Evolutionary conservation across 2,113 vertebrate genomes (phyloP).

Genomic region (Balaeniceps rex): DNA sequence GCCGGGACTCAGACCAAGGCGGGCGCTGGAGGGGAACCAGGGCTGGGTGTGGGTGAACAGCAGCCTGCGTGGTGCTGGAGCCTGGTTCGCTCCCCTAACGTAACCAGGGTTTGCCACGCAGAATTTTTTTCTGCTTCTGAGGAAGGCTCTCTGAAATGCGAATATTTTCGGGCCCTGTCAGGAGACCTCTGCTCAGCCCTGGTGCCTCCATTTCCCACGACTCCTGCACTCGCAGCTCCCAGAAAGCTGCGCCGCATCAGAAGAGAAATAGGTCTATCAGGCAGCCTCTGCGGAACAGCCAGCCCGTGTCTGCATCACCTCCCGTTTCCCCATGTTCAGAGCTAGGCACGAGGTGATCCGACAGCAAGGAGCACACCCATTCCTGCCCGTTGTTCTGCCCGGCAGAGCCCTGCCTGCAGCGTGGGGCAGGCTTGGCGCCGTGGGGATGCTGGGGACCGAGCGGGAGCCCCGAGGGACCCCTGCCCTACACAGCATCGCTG

Average conservation of each 20-base stretch:
- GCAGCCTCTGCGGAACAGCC: background rate
- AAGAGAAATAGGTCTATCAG: accelerated
- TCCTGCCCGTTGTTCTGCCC: background rate
- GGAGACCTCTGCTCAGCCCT: background rate
- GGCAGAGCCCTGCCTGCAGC: background rate
- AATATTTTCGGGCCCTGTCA: background rate
- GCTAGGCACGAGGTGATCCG: background rate
- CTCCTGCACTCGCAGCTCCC: background rate
- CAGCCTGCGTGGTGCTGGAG: accelerated
- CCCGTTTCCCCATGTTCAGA: accelerated
- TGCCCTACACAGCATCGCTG: background rate
- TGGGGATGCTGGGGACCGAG: background rate
- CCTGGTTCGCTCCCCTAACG: background rate
- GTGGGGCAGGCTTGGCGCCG: background rate
- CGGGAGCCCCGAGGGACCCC: background rate
- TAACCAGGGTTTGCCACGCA: background rate
- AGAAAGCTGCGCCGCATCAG: accelerated
- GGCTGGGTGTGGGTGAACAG: background rate
- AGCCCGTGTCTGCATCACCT: background rate
- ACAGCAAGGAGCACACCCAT: background rate
- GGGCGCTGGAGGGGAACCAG: background rate
- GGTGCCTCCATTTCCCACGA: background rate
- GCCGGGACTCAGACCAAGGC: background rate
- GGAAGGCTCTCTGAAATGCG: background rate
- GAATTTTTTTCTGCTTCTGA: background rate